Percentiles rank a stretch among this genome's conserved stretches.
Evolutionary conservation across 2,113 vertebrate species (phyloP).

Genomic region (Xyliphius kryptos): DNA sequence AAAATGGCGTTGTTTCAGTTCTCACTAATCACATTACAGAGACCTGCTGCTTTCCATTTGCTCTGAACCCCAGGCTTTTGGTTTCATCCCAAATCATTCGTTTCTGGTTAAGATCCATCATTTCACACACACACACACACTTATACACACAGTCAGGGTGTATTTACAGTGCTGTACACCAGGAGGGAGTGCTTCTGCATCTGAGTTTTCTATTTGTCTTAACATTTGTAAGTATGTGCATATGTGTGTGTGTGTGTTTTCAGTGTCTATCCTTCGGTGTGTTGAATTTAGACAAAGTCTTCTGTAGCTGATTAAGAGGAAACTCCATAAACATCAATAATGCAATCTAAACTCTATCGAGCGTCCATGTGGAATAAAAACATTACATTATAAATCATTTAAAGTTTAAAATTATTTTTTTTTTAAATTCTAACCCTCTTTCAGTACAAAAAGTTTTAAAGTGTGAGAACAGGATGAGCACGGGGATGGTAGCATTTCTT

Average conservation of each 20-base stretch:
- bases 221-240: constrained; percentile 28
- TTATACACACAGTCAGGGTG: background rate
- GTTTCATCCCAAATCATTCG: constrained; percentile 6
- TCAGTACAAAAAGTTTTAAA: too few species aligned
- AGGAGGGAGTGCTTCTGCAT: constrained; percentile 38
- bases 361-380: too few species aligned
- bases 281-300: background rate
- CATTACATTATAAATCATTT: too few species aligned
- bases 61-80: constrained; percentile 8
- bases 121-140: background rate
- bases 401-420: too few species aligned
- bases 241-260: constrained; percentile 15
- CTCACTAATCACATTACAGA: constrained; percentile 32
- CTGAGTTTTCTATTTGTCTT: too few species aligned
- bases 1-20: background rate
- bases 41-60: constrained; percentile 26
- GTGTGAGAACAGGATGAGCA: too few species aligned
- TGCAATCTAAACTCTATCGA: too few species aligned
- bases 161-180: constrained; percentile 70
- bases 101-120: background rate
- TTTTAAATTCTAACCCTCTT: too few species aligned
- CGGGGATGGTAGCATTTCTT: too few species aligned
- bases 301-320: background rate
- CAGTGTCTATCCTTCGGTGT: background rate
- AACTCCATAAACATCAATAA: too few species aligned